These are phyloP conservation scores for Eptesicus fuscus DNA, from an alignment of 2,113 vertebrate genomes.

Conservation along the genomic window DNA sequence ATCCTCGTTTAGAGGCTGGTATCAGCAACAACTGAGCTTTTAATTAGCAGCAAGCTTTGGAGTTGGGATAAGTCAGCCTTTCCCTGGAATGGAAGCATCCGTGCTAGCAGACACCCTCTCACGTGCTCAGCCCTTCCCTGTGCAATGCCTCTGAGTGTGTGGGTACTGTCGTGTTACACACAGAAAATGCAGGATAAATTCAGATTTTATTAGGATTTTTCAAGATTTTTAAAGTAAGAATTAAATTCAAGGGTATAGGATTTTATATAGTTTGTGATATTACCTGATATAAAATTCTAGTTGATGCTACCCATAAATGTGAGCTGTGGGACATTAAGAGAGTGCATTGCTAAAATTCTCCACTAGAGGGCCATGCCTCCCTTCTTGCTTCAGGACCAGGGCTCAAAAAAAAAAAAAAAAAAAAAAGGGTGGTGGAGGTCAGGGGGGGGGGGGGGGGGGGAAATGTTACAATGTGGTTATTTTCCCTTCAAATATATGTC, in stretches of 20 bases:
- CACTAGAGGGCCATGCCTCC: slow-evolving; percentile 65
- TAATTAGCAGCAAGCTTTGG: slow-evolving; percentile 12
- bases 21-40: neutral
- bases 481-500: neutral
- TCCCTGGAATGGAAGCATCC: neutral
- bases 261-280: neutral
- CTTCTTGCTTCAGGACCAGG: neutral
- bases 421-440: no score
- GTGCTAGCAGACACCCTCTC: neutral
- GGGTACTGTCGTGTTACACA: no score
- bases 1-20: neutral
- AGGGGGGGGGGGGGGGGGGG: neutral
- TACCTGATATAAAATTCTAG: neutral
- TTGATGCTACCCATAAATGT: neutral
- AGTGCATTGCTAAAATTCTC: neutral
- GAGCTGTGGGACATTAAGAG: neutral
- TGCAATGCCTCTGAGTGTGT: neutral
- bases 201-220: neutral
- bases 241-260: neutral
- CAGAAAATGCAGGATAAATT: neutral
- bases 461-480: neutral
- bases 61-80: neutral
- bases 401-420: neutral
- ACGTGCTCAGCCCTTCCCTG: neutral
- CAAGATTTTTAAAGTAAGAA: neutral